Evolutionary conservation across 2,113 vertebrate species (phyloP).

Genomic region (Charadrius vociferus): DNA sequence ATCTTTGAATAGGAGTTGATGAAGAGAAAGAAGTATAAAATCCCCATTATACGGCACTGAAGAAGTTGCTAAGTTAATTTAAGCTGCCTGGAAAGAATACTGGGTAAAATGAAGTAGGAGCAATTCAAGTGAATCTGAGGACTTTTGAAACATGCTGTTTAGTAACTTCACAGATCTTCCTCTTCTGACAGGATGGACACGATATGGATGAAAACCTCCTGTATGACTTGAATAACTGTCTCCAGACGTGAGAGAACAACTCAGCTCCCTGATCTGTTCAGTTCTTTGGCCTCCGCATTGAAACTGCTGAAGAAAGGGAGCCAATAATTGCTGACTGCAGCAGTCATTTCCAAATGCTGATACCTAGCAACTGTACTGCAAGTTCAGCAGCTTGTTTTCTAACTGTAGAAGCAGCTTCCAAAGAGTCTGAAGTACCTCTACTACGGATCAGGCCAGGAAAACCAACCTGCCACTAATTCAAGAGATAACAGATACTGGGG

Average conservation of each 20-base stretch:
- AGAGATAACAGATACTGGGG: neutral
- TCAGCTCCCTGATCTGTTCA: neutral
- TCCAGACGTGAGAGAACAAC: neutral
- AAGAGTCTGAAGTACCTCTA: neutral
- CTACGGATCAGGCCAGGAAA: neutral
- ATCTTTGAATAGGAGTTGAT: neutral
- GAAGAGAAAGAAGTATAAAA: neutral
- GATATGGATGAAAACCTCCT: neutral
- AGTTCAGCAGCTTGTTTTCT: constrained; percentile 20
- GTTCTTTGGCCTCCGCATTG: neutral
- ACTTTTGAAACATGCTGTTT: neutral
- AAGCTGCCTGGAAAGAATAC: neutral
- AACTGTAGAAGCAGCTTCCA: neutral
- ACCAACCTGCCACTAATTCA: neutral
- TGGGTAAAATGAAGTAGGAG: neutral
- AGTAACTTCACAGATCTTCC: neutral
- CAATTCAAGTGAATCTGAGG: neutral
- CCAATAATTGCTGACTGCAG: neutral
- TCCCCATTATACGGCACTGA: neutral
- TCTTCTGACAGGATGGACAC: neutral
- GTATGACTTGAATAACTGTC: neutral
- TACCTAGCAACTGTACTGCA: constrained; percentile 6
- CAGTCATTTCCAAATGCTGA: neutral
- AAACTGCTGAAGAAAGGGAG: neutral
- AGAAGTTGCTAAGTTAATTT: neutral